Evolutionary conservation across 2,888 invertebrate species (phyloP).

Genomic region (Cerceris rybyensis): DNA sequence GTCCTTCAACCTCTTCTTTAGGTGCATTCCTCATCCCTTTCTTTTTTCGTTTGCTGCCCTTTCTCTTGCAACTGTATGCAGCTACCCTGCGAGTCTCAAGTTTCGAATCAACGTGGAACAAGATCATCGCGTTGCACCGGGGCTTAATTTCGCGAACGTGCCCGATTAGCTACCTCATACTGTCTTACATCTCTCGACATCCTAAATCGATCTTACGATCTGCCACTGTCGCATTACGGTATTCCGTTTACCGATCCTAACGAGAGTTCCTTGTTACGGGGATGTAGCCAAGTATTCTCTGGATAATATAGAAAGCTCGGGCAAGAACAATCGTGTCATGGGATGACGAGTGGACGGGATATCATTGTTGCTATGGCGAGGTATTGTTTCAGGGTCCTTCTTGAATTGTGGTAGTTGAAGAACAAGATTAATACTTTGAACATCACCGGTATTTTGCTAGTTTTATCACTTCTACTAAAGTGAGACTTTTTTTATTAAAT

Average conservation of each 20-base stretch:
- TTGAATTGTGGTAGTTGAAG: too few species aligned
- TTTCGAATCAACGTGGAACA: conserved; percentile 22
- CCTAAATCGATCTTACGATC: conserved; percentile 20
- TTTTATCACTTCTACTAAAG: too few species aligned
- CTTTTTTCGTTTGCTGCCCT: conserved; percentile 25
- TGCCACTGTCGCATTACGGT: conserved; percentile 25
- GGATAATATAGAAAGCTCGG: neutral
- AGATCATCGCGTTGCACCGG: conserved; percentile 26
- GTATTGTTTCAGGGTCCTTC: too few species aligned
- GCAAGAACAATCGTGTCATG: too few species aligned
- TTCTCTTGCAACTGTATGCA: neutral
- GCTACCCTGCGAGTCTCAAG: conserved; percentile 22
- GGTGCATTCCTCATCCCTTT: conserved; percentile 12
- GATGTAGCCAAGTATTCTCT: neutral
- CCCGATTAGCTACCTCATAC: conserved; percentile 52
- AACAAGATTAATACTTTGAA: too few species aligned
- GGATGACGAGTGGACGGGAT: too few species aligned
- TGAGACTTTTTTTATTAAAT: too few species aligned
- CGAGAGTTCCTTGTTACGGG: conserved; percentile 49
- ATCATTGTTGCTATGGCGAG: too few species aligned
- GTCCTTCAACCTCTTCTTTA: neutral
- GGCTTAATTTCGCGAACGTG: conserved; percentile 62
- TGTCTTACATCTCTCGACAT: conserved; percentile 22
- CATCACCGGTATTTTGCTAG: too few species aligned
- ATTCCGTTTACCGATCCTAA: conserved; percentile 55